Base-by-base conservation (phyloP, 1,140 invertebrate genomes). In the Conopomorpha cramerella region DNA sequence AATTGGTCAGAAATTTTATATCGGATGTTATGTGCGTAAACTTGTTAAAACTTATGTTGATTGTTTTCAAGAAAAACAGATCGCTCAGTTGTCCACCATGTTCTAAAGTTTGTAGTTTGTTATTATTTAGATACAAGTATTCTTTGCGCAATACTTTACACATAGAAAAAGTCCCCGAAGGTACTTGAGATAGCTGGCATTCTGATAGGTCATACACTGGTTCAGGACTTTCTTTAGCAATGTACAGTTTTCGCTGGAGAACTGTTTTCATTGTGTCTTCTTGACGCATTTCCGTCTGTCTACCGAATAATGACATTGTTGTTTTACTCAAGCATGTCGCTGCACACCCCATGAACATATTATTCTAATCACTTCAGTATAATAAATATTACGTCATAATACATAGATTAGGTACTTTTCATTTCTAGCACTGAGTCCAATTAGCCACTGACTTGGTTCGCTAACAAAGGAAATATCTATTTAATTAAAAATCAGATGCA, bases 141-240 rank as follows among this genome's bases (percentile, higher is more conserved):
- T 86, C 83, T 74, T 92, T 92, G 36, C 87, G 81, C 48, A 90
- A 86, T 27, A 92, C 87, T 64, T 86, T 86, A 62, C 89, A 91
- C 23, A 90, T 70, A 2, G 86, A 84, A 74, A 85, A 91, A 41
- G 90, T 86, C 32, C 88, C 87, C 34, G 82, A 77, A 14, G 89
- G 89, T 27, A 91, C 81, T 33, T 80, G 68, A 50, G 81, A 82
- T 31, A 91, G 77, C 45, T 80, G 77, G 70, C 88, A 91, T 40
- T 87, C 84, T 2, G 86, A 86, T 39, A 92, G 61, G 68, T 91
- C 88, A 59, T 89, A 91, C 30, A 84, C 71, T 37, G 85, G 82
- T 55, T 89, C 88, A 11, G 88, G 88, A 49, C 82, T 86, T 68
- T 90, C 88, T 55, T 86, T 81, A 13, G 88, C 88, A 79, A 89